Conservation (phyloP, 2,888 invertebrate species). For the Sicus ferrugineus region DNA sequence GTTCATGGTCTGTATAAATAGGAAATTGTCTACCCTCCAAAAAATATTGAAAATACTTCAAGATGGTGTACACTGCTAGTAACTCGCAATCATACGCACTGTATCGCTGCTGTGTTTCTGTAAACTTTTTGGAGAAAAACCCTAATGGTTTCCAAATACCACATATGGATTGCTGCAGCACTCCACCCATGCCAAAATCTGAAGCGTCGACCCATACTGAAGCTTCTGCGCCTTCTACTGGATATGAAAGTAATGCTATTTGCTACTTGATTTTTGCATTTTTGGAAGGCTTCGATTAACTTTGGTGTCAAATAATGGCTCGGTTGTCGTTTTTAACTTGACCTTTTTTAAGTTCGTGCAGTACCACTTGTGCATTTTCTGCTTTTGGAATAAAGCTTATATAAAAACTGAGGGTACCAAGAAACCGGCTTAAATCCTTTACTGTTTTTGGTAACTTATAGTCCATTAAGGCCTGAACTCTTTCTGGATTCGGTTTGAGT, state of each 20-base stretch:
- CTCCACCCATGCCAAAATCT: neutral
- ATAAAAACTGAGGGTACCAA: constrained; percentile 1
- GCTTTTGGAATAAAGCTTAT: neutral
- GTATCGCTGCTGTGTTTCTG: neutral
- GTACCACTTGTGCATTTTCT: neutral
- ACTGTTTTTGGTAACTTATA: neutral
- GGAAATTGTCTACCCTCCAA: neutral
- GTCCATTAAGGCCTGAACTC: constrained; percentile 18
- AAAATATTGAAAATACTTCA: constrained; percentile 1
- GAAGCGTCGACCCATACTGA: neutral
- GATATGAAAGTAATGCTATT: constrained; percentile 4
- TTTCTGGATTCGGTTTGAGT: neutral
- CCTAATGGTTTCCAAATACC: neutral
- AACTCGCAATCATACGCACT: constrained; percentile 4
- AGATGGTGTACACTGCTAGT: neutral
- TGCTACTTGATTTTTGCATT: neutral
- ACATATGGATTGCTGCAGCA: neutral
- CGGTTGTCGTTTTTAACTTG: neutral
- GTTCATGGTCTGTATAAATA: neutral
- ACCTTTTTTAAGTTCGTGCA: neutral
- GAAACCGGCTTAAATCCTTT: neutral
- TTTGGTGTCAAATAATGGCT: neutral
- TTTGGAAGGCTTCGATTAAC: neutral
- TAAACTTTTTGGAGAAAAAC: constrained; percentile 1
- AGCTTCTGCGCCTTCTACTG: neutral